Conservation (phyloP, 2,888 invertebrate species). For the Rutpela maculata region DNA sequence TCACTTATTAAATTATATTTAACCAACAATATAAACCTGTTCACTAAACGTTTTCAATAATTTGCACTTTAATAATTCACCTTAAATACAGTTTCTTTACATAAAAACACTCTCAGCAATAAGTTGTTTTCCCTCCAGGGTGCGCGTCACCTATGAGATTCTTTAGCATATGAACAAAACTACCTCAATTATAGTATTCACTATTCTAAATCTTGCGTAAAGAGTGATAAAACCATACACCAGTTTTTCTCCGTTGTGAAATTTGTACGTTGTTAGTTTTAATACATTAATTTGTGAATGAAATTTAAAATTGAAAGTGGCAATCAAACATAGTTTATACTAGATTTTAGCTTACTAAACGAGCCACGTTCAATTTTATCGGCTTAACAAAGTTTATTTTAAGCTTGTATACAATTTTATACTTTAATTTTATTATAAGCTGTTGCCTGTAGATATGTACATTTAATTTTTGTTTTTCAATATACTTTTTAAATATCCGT, state of each 20-base stretch:
- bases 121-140: no score
- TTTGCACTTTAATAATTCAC: no score
- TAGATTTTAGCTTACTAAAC: not conserved
- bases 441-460: conserved; percentile 38
- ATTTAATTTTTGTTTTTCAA: conserved; percentile 30
- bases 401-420: conserved; percentile 25
- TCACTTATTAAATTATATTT: no score
- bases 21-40: no score
- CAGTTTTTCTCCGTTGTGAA: conserved; percentile 2
- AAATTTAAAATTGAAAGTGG: conserved; percentile 28
- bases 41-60: no score
- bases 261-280: conserved; percentile 1
- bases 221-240: conserved; percentile 25
- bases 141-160: no score
- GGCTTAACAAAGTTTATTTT: conserved; percentile 23
- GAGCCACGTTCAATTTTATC: conserved; percentile 31
- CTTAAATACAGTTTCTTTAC: no score
- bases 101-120: no score
- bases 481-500: conserved; percentile 31
- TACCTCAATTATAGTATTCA: conserved; percentile 51
- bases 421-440: conserved; percentile 23
- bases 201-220: conserved; percentile 48
- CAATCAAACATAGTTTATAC: not conserved
- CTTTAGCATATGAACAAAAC: conserved; percentile 45
- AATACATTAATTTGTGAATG: not conserved